Conservation (phyloP, 2,797 vertebrate species). For the Lithobates pipiens region DNA sequence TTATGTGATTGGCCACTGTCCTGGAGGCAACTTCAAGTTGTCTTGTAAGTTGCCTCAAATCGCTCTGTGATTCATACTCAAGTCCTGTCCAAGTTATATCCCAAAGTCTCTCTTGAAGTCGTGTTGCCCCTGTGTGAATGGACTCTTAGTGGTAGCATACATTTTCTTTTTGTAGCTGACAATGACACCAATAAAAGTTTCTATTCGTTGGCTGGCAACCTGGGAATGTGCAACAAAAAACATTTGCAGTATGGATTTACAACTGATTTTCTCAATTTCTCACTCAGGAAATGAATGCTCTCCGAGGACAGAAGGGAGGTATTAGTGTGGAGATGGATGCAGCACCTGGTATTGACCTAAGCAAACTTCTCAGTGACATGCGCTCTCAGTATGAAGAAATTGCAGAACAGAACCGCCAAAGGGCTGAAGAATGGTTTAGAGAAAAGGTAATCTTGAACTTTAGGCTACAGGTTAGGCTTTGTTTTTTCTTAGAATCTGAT, state of each 20-base stretch:
- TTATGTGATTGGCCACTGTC: no score
- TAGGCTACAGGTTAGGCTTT: no score
- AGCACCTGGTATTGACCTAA: conserved; percentile 79
- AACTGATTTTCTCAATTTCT: background rate
- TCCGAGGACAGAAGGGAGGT: conserved; percentile 66
- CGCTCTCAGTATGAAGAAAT: conserved; percentile 80
- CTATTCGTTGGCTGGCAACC: background rate
- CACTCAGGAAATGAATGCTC: conserved; percentile 49
- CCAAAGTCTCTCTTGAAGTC: no score
- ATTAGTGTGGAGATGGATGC: conserved; percentile 84
- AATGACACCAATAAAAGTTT: background rate
- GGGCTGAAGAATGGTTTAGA: conserved; percentile 81
- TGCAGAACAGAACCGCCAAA: conserved; percentile 79
- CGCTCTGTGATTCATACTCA: no score
- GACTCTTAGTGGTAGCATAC: no score
- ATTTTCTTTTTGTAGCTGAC: no score
- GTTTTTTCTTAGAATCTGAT: background rate
- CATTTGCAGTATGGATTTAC: background rate
- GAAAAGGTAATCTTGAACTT: conserved; percentile 74
- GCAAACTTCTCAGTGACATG: conserved; percentile 77
- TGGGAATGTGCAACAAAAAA: background rate
- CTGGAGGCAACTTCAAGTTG: no score
- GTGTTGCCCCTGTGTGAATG: no score
- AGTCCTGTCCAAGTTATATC: no score
- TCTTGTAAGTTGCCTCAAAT: no score